Percentiles rank a stretch among this genome's conserved stretches.
These are phyloP conservation scores for Python bivittatus DNA, from an alignment of 2,113 vertebrate species.

Conservation along the genomic window DNA sequence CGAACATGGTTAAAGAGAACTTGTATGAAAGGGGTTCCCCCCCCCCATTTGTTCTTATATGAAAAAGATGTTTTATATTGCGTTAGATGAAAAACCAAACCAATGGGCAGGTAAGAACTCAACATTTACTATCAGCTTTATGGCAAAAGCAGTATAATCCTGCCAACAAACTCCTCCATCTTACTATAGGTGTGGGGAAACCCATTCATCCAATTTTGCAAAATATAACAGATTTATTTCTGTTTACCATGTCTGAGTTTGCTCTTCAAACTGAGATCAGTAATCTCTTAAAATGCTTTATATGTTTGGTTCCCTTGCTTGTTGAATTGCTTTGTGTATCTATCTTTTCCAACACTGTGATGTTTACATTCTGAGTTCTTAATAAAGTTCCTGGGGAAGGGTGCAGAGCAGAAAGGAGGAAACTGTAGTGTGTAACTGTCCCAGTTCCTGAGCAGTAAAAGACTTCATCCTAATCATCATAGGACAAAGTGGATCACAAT, in stretches of 20 bases:
- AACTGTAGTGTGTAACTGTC: neutral
- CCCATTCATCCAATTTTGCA: neutral
- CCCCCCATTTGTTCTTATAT: neutral
- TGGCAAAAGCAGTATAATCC: neutral
- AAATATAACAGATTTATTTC: neutral
- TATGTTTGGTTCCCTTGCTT: neutral
- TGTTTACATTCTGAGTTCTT: neutral
- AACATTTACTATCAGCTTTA: neutral
- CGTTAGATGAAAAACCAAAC: neutral
- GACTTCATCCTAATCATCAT: neutral
- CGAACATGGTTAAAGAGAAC: neutral
- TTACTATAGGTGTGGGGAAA: neutral
- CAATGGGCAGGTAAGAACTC: neutral
- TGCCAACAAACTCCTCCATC: neutral
- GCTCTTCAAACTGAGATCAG: neutral
- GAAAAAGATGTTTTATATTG: neutral
- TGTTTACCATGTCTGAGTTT: neutral
- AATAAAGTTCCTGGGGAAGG: neutral
- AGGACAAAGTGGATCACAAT: neutral
- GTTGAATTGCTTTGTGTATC: neutral
- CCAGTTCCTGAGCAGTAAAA: neutral
- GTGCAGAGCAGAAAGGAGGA: neutral
- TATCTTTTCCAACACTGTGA: neutral
- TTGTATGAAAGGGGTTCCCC: neutral
- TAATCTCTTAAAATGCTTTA: neutral